A percentile compares a stretch with the other conserved stretches of the same genome.
phyloP scores from a whole-genome alignment of 2,113 vertebrate genomes.

The Psilopogon haemacephalus region DNA sequence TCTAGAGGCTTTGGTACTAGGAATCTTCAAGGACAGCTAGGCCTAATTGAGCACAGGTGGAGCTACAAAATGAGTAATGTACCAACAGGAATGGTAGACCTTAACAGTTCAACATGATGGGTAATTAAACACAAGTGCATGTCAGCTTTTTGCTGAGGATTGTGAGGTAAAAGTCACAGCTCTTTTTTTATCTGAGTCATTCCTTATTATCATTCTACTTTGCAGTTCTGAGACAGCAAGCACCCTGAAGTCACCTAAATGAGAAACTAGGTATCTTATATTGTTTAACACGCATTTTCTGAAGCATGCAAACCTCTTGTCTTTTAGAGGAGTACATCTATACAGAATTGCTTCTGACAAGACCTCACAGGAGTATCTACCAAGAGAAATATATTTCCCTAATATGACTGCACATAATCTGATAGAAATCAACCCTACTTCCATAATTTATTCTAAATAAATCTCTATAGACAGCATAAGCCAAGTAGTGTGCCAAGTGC shows the following conservation, averaged over 20 bases:
- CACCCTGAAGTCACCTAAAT: background rate
- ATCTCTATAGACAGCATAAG: background rate
- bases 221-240: background rate
- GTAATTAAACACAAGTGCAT: background rate
- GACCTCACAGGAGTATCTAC: background rate
- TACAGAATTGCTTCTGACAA: background rate
- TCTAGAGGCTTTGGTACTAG: background rate
- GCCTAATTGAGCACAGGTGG: background rate
- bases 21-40: conserved; percentile 19
- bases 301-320: background rate
- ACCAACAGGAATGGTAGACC: background rate
- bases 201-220: background rate
- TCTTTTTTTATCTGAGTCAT: background rate
- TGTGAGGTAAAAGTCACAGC: background rate
- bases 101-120: background rate
- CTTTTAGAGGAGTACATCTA: background rate
- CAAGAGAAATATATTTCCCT: background rate
- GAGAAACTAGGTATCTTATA: background rate
- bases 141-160: background rate
- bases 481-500: background rate
- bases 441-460: background rate
- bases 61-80: conserved; percentile 22
- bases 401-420: background rate
- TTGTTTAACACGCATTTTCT: background rate
- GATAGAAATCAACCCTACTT: background rate